phyloP scores from a whole-genome alignment of 2,888 invertebrate genomes.

The Alviniconcha strummeri region DNA sequence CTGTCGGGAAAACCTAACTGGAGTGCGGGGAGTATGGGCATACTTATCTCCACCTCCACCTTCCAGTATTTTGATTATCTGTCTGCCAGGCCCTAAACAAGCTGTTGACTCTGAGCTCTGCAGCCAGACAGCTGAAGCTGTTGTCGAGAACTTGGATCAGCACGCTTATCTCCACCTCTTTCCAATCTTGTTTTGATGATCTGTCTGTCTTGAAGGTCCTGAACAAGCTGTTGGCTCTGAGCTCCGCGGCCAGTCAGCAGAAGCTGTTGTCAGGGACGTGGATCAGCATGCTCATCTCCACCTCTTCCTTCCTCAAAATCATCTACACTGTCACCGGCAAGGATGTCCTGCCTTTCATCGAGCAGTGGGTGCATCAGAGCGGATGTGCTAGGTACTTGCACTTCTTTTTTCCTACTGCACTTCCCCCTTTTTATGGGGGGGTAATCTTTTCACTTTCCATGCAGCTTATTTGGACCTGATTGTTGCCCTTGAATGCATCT shows the following conservation, averaged over 20 bases:
- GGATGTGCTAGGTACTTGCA: constrained; percentile 7
- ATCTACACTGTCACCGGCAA: constrained; percentile 99
- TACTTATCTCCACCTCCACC: no score
- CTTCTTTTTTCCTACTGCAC: neutral
- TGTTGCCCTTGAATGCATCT: no score
- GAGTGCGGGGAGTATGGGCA: no score
- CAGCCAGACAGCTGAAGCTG: constrained; percentile 86
- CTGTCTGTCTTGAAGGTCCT: constrained; percentile 79
- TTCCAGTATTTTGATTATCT: no score
- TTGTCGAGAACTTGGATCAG: constrained; percentile 89
- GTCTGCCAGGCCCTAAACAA: no score
- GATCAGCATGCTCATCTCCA: constrained; percentile 93
- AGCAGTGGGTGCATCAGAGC: constrained; percentile 89
- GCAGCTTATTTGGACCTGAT: no score
- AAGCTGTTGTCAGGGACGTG: constrained; percentile 87
- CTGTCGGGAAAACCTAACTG: no score
- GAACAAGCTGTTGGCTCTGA: constrained; percentile 95
- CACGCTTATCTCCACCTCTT: constrained; percentile 89
- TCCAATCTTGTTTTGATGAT: constrained; percentile 29
- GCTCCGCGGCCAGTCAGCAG: constrained; percentile 84
- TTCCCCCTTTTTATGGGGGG: no score
- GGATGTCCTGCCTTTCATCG: constrained; percentile 97
- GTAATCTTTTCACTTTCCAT: no score
- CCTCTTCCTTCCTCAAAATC: constrained; percentile 82
- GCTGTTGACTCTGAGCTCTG: constrained; percentile 80